Conservation (phyloP, 2,888 invertebrate species). For the Cylindroiulus punctatus region DNA sequence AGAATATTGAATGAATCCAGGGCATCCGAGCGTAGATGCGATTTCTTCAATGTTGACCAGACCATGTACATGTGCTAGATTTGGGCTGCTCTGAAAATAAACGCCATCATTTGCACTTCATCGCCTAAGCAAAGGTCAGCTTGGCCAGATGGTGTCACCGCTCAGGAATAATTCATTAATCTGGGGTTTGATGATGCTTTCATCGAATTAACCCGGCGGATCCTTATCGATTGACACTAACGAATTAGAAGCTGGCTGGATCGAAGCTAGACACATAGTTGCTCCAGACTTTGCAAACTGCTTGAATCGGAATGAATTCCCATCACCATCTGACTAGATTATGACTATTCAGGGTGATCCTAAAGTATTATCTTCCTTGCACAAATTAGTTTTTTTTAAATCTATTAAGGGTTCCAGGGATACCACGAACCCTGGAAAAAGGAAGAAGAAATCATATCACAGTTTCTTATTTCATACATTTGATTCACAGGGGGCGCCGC, state of each 20-base stretch:
- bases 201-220: background rate
- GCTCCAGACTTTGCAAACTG: background rate
- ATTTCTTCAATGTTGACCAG: background rate
- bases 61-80: background rate
- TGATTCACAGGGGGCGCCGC: no score
- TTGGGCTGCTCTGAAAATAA: background rate
- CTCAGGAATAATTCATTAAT: conserved; percentile 40
- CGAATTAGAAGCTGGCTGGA: background rate
- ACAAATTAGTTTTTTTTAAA: no score
- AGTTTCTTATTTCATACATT: no score
- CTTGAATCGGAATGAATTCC: background rate
- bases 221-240: background rate
- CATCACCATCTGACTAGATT: no score
- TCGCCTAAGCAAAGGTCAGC: background rate
- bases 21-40: background rate
- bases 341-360: no score
- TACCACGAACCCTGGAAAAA: no score
- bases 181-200: background rate
- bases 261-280: background rate
- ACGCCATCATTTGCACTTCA: background rate
- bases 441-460: no score
- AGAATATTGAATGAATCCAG: background rate
- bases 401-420: no score
- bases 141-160: background rate
- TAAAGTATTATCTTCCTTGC: no score